Evolutionary conservation across 2,113 vertebrate species (phyloP).

Genomic region (Aplodontia rufa): DNA sequence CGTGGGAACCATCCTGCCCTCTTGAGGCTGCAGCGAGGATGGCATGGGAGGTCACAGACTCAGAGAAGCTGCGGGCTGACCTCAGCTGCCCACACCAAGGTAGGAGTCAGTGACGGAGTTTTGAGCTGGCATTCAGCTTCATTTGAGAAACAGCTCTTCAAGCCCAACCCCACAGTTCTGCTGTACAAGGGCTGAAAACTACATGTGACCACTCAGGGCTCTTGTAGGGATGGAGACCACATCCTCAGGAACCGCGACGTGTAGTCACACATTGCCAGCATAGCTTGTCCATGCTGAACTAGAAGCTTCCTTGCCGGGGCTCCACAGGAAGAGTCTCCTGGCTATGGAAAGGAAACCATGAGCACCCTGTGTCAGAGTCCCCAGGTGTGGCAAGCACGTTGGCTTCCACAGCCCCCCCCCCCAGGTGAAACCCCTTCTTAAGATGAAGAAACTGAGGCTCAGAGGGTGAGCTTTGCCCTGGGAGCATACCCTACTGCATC

Average conservation of each 20-base stretch:
- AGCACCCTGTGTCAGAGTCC: not conserved
- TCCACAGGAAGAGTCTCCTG: rapidly evolving
- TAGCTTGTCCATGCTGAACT: not conserved
- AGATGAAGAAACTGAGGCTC: slow-evolving; percentile 4
- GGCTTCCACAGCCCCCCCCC: rapidly evolving
- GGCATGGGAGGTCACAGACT: rapidly evolving
- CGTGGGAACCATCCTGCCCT: too few species aligned
- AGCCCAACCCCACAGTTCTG: not conserved
- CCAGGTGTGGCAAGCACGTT: not conserved
- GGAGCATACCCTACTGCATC: not conserved
- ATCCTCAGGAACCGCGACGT: not conserved
- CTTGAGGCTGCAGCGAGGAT: not conserved
- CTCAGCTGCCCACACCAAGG: rapidly evolving
- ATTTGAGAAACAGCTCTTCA: not conserved
- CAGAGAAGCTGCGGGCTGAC: rapidly evolving
- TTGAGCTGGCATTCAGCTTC: not conserved
- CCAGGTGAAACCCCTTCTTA: not conserved
- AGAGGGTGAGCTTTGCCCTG: not conserved
- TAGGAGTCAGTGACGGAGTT: not conserved
- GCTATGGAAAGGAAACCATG: not conserved
- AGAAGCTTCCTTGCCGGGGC: not conserved
- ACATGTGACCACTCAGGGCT: not conserved
- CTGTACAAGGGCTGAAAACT: not conserved
- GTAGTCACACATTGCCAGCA: too few species aligned
- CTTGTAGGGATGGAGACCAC: not conserved